phyloP scores from a whole-genome alignment of 2,888 invertebrate species.

The Nebria salina region DNA sequence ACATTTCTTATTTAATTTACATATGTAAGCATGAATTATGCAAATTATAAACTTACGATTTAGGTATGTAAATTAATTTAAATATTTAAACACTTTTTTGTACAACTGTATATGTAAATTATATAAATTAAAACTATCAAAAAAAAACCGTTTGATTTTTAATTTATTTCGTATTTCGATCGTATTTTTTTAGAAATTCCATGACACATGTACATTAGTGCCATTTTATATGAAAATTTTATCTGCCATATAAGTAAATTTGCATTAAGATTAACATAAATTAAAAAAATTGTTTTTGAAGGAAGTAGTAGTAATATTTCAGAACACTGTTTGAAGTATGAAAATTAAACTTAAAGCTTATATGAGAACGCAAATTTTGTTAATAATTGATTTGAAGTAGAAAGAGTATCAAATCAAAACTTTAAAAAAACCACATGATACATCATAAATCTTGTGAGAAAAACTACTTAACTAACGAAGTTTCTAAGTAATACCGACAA shows the following conservation, averaged over 20 bases:
- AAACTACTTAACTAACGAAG: background rate
- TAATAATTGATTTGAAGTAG: too few relatives aligned
- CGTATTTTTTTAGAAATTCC: background rate
- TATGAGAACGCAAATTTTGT: too few relatives aligned
- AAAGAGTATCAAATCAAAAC: too few relatives aligned
- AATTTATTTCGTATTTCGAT: background rate
- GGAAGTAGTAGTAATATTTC: too few relatives aligned
- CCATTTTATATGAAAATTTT: too few relatives aligned
- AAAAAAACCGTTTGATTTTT: background rate
- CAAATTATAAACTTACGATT: slow-evolving; percentile 5
- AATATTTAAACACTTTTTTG: background rate
- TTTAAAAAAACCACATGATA: background rate
- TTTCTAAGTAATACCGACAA: slow-evolving; percentile 11
- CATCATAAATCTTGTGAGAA: background rate
- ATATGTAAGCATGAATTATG: slow-evolving; percentile 14
- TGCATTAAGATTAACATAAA: too few relatives aligned
- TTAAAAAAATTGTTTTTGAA: too few relatives aligned
- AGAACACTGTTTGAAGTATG: too few relatives aligned
- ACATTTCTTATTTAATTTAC: slow-evolving; percentile 1
- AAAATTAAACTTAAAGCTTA: too few relatives aligned
- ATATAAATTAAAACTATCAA: background rate
- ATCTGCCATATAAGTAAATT: too few relatives aligned
- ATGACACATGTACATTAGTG: background rate
- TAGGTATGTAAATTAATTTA: background rate
- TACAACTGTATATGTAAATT: background rate